These are phyloP conservation scores for Spatulosminthurus flaviceps DNA, from an alignment of 2,888 invertebrate species.

Conservation along the genomic window DNA sequence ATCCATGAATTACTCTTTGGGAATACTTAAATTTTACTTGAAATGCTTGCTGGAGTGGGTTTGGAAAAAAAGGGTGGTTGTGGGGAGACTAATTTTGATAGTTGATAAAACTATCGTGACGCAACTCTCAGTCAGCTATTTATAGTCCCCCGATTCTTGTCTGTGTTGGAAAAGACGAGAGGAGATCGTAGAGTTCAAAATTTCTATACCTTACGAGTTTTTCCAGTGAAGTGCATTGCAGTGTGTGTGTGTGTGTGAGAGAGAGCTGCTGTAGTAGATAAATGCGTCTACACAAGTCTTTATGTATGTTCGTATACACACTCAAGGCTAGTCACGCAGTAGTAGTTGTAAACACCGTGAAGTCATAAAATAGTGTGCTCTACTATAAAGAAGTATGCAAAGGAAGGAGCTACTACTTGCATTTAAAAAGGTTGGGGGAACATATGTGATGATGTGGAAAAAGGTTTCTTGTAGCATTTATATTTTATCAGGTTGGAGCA, in stretches of 20 bases:
- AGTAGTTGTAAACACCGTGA: constrained; percentile 2
- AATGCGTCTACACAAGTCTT: background rate
- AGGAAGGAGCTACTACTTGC: too few relatives aligned
- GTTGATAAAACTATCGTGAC: constrained; percentile 47
- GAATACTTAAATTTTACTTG: too few relatives aligned
- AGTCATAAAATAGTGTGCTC: background rate
- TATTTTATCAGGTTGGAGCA: too few relatives aligned
- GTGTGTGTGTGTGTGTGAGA: background rate
- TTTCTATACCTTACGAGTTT: background rate
- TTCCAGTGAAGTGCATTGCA: background rate
- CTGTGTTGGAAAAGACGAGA: background rate
- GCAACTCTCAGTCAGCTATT: constrained; percentile 34
- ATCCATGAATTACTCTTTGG: too few relatives aligned
- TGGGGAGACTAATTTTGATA: constrained; percentile 47
- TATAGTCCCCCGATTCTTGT: constrained; percentile 34
- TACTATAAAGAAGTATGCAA: too few relatives aligned
- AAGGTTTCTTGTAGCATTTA: too few relatives aligned
- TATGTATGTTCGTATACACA: background rate
- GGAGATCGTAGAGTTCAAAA: background rate
- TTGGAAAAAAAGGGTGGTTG: constrained; percentile 32
- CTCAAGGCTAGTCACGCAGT: constrained; percentile 14
- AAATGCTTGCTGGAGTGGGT: too few relatives aligned
- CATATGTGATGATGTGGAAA: too few relatives aligned
- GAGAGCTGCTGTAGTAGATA: background rate
- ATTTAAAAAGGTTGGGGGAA: too few relatives aligned